phyloP scores from a whole-genome alignment of 2,113 vertebrate genomes.

The Microcebus tavaratra region DNA sequence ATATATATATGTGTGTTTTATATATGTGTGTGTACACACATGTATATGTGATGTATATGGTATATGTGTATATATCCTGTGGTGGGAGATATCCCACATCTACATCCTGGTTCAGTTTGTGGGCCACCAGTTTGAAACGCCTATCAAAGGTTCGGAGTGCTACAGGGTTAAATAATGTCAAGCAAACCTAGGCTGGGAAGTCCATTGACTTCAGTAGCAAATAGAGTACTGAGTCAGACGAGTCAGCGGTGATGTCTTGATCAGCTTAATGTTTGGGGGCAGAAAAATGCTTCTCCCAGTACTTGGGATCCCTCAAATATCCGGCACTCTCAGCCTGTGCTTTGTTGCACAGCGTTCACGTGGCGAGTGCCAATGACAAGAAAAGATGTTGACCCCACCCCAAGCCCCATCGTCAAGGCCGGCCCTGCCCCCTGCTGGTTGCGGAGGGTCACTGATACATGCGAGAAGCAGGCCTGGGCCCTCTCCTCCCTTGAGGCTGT shows the following conservation, averaged over 20 bases:
- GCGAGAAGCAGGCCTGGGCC: fast-evolving
- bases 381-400: background rate
- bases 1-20: too few species aligned
- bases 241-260: background rate
- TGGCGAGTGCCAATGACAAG: background rate
- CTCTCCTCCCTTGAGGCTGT: background rate
- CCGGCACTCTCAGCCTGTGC: background rate
- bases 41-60: too few species aligned
- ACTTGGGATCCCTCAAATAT: background rate
- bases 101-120: background rate
- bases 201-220: background rate
- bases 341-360: background rate
- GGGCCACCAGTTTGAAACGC: background rate
- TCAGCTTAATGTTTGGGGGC: background rate
- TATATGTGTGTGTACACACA: too few species aligned
- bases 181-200: background rate
- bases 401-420: background rate
- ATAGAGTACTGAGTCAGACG: fast-evolving
- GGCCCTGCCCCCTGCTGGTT: background rate
- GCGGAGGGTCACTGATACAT: background rate
- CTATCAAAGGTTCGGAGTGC: background rate
- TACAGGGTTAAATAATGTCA: background rate
- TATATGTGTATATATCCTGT: too few species aligned
- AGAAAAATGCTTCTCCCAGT: background rate
- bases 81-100: background rate